Evolutionary conservation across 1,140 invertebrate genomes (phyloP).

Genomic region (Lordiphosa collinella): DNA sequence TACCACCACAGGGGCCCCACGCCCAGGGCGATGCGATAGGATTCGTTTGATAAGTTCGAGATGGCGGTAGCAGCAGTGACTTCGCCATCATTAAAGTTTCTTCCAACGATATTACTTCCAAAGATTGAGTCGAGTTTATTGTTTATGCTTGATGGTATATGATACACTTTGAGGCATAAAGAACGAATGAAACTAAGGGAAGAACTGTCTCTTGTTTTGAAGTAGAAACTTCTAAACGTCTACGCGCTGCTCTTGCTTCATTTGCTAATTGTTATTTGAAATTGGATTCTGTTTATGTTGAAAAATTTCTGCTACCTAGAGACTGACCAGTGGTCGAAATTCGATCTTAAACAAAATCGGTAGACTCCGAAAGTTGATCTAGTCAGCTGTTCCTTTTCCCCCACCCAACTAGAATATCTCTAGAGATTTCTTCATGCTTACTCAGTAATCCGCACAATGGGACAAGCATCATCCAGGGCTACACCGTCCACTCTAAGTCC

Average conservation of each 20-base stretch:
- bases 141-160: slow-evolving; percentile 79
- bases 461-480: slow-evolving; percentile 62
- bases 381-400: too few species aligned
- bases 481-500: slow-evolving; percentile 83
- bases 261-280: too few species aligned
- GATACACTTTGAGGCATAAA: slow-evolving; percentile 72
- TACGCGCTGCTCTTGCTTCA: slow-evolving; percentile 20
- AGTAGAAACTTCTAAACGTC: slow-evolving; percentile 13
- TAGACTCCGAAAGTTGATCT: too few species aligned
- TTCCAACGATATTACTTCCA: slow-evolving; percentile 79
- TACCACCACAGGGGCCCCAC: slow-evolving; percentile 97
- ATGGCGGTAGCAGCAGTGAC: slow-evolving; percentile 60
- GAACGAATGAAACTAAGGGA: slow-evolving; percentile 35
- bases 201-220: slow-evolving; percentile 28
- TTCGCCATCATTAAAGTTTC: slow-evolving; percentile 75
- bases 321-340: too few species aligned
- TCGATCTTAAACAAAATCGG: too few species aligned
- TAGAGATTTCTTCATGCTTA: slow-evolving; percentile 30
- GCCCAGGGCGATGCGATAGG: slow-evolving; percentile 94
- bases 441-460: slow-evolving; percentile 74
- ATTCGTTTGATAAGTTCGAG: slow-evolving; percentile 80
- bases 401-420: background rate
- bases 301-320: too few species aligned
- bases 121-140: slow-evolving; percentile 79
- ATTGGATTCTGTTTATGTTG: too few species aligned